phyloP scores from a whole-genome alignment of 2,113 vertebrate species.

The Tauraco erythrolophus region DNA sequence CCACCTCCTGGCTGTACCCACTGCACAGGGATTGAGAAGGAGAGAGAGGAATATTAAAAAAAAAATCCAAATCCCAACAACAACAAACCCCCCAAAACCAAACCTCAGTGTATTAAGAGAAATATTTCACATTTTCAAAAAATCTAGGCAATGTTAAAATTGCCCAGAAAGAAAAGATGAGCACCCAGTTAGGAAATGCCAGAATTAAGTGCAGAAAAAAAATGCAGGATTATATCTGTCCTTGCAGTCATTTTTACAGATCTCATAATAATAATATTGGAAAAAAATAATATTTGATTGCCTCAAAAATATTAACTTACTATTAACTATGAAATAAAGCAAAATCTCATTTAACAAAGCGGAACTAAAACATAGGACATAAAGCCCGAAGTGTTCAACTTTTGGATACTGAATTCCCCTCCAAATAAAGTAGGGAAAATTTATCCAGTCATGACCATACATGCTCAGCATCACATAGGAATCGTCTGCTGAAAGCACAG shows the following conservation, averaged over 20 bases:
- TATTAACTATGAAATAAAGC: background rate
- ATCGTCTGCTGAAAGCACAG: background rate
- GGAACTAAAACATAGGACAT: background rate
- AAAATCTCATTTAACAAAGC: background rate
- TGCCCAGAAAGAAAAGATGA: background rate
- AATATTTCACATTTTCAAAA: background rate
- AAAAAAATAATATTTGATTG: background rate
- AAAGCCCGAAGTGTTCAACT: background rate
- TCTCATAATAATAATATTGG: background rate
- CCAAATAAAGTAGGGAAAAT: background rate
- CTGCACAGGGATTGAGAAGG: conserved; percentile 68
- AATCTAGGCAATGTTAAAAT: background rate
- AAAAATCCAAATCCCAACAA: background rate
- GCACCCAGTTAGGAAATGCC: background rate
- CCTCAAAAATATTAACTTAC: background rate
- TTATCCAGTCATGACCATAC: background rate
- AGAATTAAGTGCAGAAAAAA: background rate
- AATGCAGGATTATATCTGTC: background rate
- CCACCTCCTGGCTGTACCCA: conserved; percentile 93
- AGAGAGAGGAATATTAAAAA: background rate
- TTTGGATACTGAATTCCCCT: background rate
- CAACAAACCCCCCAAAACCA: too few relatives aligned
- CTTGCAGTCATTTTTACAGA: background rate
- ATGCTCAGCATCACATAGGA: background rate
- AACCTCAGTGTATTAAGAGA: background rate